Evolutionary conservation across 2,797 vertebrate species (phyloP).

Genomic region (Monodelphis domestica): DNA sequence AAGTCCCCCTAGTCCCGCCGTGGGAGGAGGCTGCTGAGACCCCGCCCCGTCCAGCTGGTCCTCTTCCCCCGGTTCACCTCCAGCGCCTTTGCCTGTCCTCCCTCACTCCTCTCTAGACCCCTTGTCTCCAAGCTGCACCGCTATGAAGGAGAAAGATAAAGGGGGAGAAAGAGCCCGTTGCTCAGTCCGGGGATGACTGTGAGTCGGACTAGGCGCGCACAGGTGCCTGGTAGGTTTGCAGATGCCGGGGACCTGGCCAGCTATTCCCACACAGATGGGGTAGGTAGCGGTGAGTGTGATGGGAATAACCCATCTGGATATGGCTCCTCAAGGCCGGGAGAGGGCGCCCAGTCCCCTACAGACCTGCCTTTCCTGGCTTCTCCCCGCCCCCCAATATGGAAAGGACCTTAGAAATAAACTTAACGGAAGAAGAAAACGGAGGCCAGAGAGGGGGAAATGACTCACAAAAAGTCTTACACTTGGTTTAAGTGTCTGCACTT

Average conservation of each 20-base stretch:
- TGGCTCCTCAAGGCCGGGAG: slow-evolving; percentile 34
- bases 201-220: neutral
- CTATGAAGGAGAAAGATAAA: neutral
- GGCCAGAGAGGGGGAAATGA: neutral
- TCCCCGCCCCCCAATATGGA: neutral
- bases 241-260: neutral
- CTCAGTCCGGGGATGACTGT: neutral
- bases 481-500: neutral
- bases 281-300: neutral
- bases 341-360: slow-evolving; percentile 55
- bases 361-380: neutral
- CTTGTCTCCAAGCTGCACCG: neutral
- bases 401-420: neutral
- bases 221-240: neutral
- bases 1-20: neutral
- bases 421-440: neutral
- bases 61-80: neutral
- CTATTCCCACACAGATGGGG: neutral
- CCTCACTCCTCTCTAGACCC: neutral
- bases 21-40: slow-evolving; percentile 2
- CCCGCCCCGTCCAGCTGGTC: neutral
- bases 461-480: neutral
- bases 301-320: neutral
- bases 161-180: neutral
- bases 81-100: too few species aligned